Evolutionary conservation across 2,113 vertebrate genomes (phyloP), one percentile per base, ranked within the genome.

Genomic region (Sminthopsis crassicaudata): DNA sequence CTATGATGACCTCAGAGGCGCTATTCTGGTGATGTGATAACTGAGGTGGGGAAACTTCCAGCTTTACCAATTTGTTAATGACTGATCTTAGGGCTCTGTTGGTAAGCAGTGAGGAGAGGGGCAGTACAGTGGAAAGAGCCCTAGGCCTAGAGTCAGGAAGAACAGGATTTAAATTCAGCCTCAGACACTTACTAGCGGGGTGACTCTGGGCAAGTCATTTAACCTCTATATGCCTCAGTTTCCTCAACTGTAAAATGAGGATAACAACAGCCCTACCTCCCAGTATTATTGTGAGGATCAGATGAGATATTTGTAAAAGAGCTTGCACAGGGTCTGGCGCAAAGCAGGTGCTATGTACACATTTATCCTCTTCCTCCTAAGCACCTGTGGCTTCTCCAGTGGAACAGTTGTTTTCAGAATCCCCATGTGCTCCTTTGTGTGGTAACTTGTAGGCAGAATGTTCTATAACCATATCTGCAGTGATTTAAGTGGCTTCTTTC

Each of bases 361-460:
- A 22, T 84, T 42, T 42, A 22, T 16, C 42, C 27, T 22, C 67
- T 84, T 84, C 67, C n/a, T 19, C 67, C n/a, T 84, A 96, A 97
- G 96, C 97, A 96, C 96, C 98, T 97, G 97, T 96, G 91, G 95
- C 96, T 98, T 98, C 97, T 96, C 51, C 94, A 97, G 97, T 98
- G 97, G 97, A 97, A 98, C 97, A 97, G 94, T 97, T 98, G 98
- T 95, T 97, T 97, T 46, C 36, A 91, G 92, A 92, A 93, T 93
- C 76, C 55, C 27, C 24, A 27, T 93, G 42, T 84, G 16, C 89
- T 93, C 48, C 90, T 88, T 88, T 91, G n/a, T 94, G 67, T 90
- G 95, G 25, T 97, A 95, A 97, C 96, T 97, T 76, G 12, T 51
- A 91, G 57, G 2, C 89, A 84, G n/a, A 8, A 24, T 89, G 51